These are phyloP conservation scores for Malacoraja senta DNA, from an alignment of 2,797 vertebrate species.

Conservation along the genomic window DNA sequence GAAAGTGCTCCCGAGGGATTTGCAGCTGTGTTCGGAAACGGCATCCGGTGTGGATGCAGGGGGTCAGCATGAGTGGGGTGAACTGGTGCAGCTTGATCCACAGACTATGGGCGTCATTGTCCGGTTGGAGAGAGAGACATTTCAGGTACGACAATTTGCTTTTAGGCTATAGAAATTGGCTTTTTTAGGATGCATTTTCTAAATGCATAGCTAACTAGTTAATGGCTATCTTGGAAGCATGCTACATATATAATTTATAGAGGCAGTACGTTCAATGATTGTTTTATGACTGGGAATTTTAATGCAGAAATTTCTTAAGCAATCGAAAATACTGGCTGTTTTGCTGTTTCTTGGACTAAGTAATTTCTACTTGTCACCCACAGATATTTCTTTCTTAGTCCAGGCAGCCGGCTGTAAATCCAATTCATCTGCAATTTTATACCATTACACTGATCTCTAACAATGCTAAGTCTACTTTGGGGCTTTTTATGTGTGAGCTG, in stretches of 20 bases:
- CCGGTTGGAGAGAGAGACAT: slow-evolving; percentile 83
- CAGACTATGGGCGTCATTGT: slow-evolving; percentile 88
- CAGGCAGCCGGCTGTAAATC: neutral
- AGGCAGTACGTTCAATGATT: neutral
- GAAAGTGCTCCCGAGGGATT: slow-evolving; percentile 84
- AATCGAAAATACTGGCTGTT: neutral
- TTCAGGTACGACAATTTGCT: slow-evolving; percentile 66
- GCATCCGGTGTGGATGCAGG: slow-evolving; percentile 87
- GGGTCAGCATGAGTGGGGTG: slow-evolving; percentile 93
- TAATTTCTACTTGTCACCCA: neutral
- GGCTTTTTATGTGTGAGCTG: too few relatives aligned
- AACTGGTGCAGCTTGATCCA: slow-evolving; percentile 85
- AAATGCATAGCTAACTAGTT: neutral
- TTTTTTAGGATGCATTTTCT: neutral
- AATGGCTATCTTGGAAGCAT: neutral
- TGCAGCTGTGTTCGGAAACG: slow-evolving; percentile 91
- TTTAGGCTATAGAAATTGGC: neutral
- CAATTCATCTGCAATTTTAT: neutral
- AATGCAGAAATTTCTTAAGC: neutral
- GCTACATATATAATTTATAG: neutral
- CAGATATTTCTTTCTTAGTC: neutral
- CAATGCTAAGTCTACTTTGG: neutral
- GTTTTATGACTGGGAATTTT: neutral
- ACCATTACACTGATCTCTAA: neutral
- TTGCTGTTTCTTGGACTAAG: neutral